Evolutionary conservation across 2,113 vertebrate species (phyloP).

Genomic region (Pelobates fuscus): DNA sequence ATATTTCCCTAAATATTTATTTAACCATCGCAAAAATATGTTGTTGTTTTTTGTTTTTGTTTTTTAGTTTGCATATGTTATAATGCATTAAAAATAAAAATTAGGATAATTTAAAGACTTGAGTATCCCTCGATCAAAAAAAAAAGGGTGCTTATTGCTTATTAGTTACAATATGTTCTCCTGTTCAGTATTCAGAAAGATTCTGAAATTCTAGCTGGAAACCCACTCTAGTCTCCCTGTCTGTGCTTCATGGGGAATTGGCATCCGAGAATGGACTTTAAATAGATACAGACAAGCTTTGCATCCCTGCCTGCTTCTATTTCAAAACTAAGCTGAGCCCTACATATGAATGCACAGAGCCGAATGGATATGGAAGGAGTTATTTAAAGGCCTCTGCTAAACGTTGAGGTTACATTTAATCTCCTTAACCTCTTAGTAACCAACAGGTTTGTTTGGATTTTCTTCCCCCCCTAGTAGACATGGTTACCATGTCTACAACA

Average conservation of each 20-base stretch:
- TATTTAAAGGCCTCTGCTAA: slow-evolving; percentile 19
- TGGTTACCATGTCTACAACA: too few species aligned
- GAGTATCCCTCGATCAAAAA: too few species aligned
- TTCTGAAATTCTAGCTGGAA: slow-evolving; percentile 27
- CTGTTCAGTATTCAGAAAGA: too few species aligned
- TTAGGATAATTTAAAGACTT: too few species aligned
- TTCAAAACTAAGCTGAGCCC: slow-evolving; percentile 30
- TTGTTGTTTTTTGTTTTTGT: too few species aligned
- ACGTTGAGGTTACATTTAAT: neutral
- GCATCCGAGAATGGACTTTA: slow-evolving; percentile 30
- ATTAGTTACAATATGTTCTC: too few species aligned
- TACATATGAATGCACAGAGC: slow-evolving; percentile 16
- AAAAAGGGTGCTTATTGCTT: too few species aligned
- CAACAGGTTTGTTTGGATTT: neutral
- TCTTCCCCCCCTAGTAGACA: too few species aligned
- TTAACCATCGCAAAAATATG: too few species aligned
- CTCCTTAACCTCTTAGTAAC: neutral
- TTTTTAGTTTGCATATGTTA: too few species aligned
- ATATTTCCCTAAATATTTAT: too few species aligned
- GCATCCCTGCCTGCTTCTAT: slow-evolving; percentile 32
- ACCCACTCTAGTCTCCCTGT: slow-evolving; percentile 27
- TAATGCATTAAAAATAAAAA: too few species aligned
- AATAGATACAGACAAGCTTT: slow-evolving; percentile 22
- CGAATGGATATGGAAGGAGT: slow-evolving; percentile 21
- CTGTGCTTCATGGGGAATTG: slow-evolving; percentile 3